Conservation (phyloP, 1,140 invertebrate species). For the Psix sp. region DNA sequence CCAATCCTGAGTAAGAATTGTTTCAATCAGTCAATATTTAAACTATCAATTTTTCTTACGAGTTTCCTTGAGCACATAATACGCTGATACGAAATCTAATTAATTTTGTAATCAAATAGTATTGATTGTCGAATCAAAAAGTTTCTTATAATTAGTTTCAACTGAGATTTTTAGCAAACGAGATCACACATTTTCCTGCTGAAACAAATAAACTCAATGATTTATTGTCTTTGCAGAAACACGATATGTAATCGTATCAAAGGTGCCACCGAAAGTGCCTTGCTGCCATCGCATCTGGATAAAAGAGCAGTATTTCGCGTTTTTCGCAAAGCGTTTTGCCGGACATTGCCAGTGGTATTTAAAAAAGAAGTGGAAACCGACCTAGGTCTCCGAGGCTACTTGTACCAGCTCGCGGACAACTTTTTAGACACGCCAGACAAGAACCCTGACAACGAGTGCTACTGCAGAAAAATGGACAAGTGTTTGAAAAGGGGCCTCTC, state of each 20-base stretch:
- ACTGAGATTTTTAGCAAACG: no score
- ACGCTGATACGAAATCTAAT: not conserved
- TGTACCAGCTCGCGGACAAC: constrained; percentile 76
- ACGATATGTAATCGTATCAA: constrained; percentile 79
- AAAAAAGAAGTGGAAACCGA: constrained; percentile 60
- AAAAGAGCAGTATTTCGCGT: constrained; percentile 78
- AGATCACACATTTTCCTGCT: no score
- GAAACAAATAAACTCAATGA: no score
- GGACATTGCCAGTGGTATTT: constrained; percentile 79
- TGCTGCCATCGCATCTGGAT: constrained; percentile 79
- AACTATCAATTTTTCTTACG: no score
- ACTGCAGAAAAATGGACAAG: constrained; percentile 76
- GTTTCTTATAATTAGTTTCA: no score
- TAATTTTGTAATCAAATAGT: no score
- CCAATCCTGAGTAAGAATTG: constrained; percentile 64
- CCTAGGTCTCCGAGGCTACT: constrained; percentile 71
- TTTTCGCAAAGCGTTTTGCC: constrained; percentile 83
- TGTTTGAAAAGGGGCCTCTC: constrained; percentile 81
- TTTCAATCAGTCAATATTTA: not conserved
- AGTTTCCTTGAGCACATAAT: no score
- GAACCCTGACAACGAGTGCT: constrained; percentile 81
- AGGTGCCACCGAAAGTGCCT: constrained; percentile 79
- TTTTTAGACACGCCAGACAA: constrained; percentile 78
- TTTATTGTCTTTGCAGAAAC: constrained; percentile 18
- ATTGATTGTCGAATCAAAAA: no score